phyloP scores from a whole-genome alignment of 1,140 invertebrate genomes.

The Drosophila sucinea region DNA sequence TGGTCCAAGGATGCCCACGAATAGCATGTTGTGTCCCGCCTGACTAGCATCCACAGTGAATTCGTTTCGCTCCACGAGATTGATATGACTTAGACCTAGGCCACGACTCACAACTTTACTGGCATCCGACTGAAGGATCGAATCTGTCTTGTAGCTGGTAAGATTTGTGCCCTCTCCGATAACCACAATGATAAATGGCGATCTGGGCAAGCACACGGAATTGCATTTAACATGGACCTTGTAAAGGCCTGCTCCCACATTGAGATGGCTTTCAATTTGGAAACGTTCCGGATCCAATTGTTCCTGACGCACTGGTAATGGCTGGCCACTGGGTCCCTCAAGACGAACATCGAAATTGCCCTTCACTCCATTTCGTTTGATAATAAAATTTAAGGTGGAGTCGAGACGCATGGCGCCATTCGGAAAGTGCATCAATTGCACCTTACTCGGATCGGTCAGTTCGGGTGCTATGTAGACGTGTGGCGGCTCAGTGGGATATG shows the following conservation, averaged over 20 bases:
- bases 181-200: conserved; percentile 91
- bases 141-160: neutral
- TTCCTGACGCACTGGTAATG: conserved; percentile 74
- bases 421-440: conserved; percentile 76
- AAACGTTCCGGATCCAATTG: conserved; percentile 91
- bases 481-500: conserved; percentile 69
- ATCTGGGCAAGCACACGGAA: conserved; percentile 93
- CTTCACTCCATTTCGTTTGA: conserved; percentile 76
- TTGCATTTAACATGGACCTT: conserved; percentile 94
- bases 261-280: conserved; percentile 92
- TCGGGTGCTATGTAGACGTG: conserved; percentile 74
- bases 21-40: conserved; percentile 94
- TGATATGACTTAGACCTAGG: conserved; percentile 93
- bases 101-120: conserved; percentile 92
- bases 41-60: conserved; percentile 91
- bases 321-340: conserved; percentile 68
- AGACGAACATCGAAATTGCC: conserved; percentile 79
- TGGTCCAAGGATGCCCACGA: conserved; percentile 93
- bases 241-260: conserved; percentile 93
- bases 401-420: conserved; percentile 70
- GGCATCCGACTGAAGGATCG: conserved; percentile 89
- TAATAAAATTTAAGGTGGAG: conserved; percentile 59
- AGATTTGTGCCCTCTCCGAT: conserved; percentile 86
- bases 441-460: conserved; percentile 70
- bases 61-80: conserved; percentile 91